phyloP scores from a whole-genome alignment of 2,797 vertebrate species.

The Chrysocyon brachyurus region DNA sequence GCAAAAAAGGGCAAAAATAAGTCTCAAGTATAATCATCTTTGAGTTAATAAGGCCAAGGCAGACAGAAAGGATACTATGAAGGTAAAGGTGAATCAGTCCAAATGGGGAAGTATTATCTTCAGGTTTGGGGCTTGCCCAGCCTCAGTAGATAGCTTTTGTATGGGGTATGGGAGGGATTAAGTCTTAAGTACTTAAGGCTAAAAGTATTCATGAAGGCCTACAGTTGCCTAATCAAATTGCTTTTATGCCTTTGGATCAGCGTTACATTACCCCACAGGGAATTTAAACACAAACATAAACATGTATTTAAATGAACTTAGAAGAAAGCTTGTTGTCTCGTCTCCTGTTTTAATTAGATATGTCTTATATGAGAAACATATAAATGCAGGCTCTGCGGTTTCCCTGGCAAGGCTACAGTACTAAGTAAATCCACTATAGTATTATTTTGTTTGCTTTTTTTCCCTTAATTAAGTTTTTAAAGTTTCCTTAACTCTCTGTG shows the following conservation, averaged over 20 bases:
- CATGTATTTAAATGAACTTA: conserved; percentile 87
- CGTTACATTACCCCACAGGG: conserved; percentile 82
- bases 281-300: conserved; percentile 86
- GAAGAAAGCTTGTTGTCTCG: conserved; percentile 86
- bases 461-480: conserved; percentile 88
- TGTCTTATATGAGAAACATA: conserved; percentile 87
- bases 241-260: conserved; percentile 81
- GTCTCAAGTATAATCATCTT: neutral
- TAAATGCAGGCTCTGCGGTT: conserved; percentile 88
- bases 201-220: conserved; percentile 66
- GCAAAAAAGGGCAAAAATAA: conserved; percentile 18
- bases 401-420: conserved; percentile 85
- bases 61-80: neutral
- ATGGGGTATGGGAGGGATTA: neutral
- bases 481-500: conserved; percentile 90
- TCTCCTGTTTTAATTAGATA: conserved; percentile 89
- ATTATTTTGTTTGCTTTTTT: conserved; percentile 90
- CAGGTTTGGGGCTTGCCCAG: neutral
- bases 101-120: neutral
- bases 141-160: neutral
- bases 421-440: conserved; percentile 87
- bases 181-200: conserved; percentile 70
- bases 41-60: neutral
- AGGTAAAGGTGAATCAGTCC: neutral
- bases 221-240: conserved; percentile 68